Conservation (phyloP, 2,888 invertebrate species). For the Zaprionus obscuricornis region DNA sequence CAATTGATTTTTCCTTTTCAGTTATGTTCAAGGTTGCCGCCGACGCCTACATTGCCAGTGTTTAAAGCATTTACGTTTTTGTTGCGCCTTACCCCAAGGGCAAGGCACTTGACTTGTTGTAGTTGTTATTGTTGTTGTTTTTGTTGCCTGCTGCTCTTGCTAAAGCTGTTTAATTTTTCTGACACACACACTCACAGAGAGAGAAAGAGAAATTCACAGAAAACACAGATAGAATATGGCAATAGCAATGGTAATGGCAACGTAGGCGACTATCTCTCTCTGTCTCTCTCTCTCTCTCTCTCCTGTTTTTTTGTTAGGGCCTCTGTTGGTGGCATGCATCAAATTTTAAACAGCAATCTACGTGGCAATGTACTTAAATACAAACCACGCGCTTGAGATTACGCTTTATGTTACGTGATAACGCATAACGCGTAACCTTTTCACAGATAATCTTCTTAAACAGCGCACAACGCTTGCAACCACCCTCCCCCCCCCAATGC, state of each 20-base stretch:
- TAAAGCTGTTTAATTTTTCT: too few species aligned
- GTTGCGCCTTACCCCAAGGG: too few species aligned
- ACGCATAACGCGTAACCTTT: conserved; percentile 79
- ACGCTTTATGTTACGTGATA: conserved; percentile 80
- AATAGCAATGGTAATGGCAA: not conserved
- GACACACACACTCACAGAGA: too few species aligned
- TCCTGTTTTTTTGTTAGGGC: not conserved
- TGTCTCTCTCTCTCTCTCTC: not conserved
- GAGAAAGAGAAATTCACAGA: too few species aligned
- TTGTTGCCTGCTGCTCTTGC: too few species aligned
- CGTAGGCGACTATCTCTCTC: not conserved
- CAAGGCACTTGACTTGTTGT: too few species aligned
- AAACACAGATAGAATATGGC: not conserved
- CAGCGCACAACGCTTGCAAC: conserved; percentile 44
- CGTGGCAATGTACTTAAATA: conserved; percentile 66
- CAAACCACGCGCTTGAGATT: conserved; percentile 74
- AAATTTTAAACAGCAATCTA: conserved; percentile 77
- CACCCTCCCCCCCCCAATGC: not conserved
- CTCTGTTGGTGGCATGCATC: conserved; percentile 54
- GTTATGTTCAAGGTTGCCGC: too few species aligned
- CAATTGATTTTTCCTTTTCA: conserved; percentile 74
- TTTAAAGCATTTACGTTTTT: too few species aligned
- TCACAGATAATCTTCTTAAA: conserved; percentile 77
- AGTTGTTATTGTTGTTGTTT: too few species aligned
- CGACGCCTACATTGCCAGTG: too few species aligned